Conservation (phyloP, 2,888 invertebrate genomes). For the Baccha elongata region DNA sequence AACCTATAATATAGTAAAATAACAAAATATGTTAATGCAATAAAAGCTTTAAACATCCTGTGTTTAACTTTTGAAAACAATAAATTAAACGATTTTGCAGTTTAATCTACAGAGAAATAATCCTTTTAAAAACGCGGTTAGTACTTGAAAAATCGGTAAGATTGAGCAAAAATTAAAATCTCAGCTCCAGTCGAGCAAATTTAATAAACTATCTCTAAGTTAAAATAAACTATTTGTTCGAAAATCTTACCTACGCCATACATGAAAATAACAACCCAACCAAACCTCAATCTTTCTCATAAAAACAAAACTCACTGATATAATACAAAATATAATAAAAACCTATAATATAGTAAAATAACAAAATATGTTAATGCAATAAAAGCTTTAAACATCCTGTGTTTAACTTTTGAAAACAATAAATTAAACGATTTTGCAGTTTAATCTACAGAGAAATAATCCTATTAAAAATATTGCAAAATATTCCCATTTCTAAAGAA, state of each 20-base stretch:
- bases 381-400: slow-evolving; percentile 73
- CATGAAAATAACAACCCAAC: not conserved
- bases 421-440: slow-evolving; percentile 60
- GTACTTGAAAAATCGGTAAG: no score
- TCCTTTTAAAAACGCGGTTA: no score
- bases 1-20: not conserved
- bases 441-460: slow-evolving; percentile 33
- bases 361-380: slow-evolving; percentile 9
- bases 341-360: not conserved
- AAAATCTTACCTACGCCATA: no score
- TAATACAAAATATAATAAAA: slow-evolving; percentile 14
- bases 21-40: slow-evolving; percentile 7
- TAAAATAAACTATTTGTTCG: no score
- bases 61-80: slow-evolving; percentile 62
- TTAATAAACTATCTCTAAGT: no score
- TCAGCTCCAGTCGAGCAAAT: no score
- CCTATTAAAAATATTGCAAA: slow-evolving; percentile 17
- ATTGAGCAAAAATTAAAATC: no score
- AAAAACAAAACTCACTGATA: not conserved
- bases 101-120: slow-evolving; percentile 45
- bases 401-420: slow-evolving; percentile 61
- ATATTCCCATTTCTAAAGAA: slow-evolving; percentile 40
- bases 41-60: slow-evolving; percentile 73
- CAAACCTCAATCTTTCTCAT: not conserved
- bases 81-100: slow-evolving; percentile 54